A percentile compares a stretch with the other conserved stretches of the same genome.
phyloP scores from a whole-genome alignment of 2,888 invertebrate genomes.

The Athalia cordata region DNA sequence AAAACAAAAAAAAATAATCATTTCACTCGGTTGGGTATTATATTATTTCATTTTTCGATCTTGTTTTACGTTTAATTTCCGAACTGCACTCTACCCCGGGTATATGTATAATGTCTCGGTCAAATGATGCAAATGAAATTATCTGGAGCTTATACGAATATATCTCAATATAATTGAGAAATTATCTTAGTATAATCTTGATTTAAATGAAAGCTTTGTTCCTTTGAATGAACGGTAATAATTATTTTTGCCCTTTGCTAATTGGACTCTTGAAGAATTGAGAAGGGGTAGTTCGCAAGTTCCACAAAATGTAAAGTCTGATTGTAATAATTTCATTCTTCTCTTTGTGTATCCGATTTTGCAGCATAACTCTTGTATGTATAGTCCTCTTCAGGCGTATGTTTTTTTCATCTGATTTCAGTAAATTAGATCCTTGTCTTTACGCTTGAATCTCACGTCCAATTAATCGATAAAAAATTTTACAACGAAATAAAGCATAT shows the following conservation, averaged over 20 bases:
- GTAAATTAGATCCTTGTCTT: not conserved
- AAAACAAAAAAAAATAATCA: too few relatives aligned
- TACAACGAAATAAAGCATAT: too few relatives aligned
- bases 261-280: constrained; percentile 16
- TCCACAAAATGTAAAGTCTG: constrained; percentile 12
- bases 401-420: constrained; percentile 6
- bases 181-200: constrained; percentile 22
- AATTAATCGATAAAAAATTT: not conserved
- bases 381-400: not conserved
- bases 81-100: not conserved
- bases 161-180: constrained; percentile 12
- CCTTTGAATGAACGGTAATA: constrained; percentile 22
- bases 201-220: constrained; percentile 20
- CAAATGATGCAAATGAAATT: constrained; percentile 16
- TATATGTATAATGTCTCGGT: not conserved
- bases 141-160: constrained; percentile 5
- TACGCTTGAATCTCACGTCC: not conserved
- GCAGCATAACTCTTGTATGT: constrained; percentile 10
- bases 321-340: constrained; percentile 37
- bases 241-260: constrained; percentile 30
- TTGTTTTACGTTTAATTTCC: not conserved
- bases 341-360: not conserved
- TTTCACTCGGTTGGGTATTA: too few relatives aligned
- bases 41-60: not conserved
- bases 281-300: constrained; percentile 27